Conservation (phyloP, 2,797 vertebrate species). For the Macropodus opercularis region DNA sequence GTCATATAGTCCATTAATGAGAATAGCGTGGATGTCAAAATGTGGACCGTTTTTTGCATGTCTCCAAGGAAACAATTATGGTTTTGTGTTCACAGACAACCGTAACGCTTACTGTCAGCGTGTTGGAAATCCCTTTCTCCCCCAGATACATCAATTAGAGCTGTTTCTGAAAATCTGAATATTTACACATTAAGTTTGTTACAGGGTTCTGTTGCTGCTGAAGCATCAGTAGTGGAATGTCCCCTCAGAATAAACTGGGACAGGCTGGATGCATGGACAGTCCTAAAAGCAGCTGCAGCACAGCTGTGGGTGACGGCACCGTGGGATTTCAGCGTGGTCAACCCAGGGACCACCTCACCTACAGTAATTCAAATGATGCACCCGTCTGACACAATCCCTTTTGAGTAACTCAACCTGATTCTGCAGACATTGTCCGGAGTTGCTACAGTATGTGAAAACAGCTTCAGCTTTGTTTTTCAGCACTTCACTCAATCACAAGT, state of each 20-base stretch:
- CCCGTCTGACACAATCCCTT: too few relatives aligned
- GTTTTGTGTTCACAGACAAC: slow-evolving; percentile 46
- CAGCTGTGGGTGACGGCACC: too few relatives aligned
- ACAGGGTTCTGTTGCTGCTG: not conserved
- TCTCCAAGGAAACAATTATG: slow-evolving; percentile 76
- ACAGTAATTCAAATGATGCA: too few relatives aligned
- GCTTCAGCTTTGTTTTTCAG: slow-evolving; percentile 6
- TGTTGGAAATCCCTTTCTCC: slow-evolving; percentile 8
- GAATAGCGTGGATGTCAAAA: slow-evolving; percentile 47
- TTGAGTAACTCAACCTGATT: too few relatives aligned
- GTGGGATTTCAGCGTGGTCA: too few relatives aligned
- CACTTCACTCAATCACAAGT: not conserved
- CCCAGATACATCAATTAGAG: slow-evolving; percentile 4
- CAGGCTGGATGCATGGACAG: too few relatives aligned
- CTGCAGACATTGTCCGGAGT: too few relatives aligned
- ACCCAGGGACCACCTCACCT: too few relatives aligned
- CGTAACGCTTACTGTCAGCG: slow-evolving; percentile 18
- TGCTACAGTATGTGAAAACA: too few relatives aligned
- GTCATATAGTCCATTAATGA: slow-evolving; percentile 57
- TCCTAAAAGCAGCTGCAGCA: too few relatives aligned
- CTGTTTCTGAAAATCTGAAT: slow-evolving; percentile 19
- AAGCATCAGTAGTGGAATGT: slow-evolving; percentile 1
- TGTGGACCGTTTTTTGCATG: slow-evolving; percentile 33
- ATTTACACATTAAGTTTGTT: not conserved
- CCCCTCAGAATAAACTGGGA: too few relatives aligned